A percentile compares a stretch with the other conserved stretches of the same genome.
These are phyloP conservation scores for Grapholita molesta DNA, from an alignment of 1,140 invertebrate species.

Conservation along the genomic window DNA sequence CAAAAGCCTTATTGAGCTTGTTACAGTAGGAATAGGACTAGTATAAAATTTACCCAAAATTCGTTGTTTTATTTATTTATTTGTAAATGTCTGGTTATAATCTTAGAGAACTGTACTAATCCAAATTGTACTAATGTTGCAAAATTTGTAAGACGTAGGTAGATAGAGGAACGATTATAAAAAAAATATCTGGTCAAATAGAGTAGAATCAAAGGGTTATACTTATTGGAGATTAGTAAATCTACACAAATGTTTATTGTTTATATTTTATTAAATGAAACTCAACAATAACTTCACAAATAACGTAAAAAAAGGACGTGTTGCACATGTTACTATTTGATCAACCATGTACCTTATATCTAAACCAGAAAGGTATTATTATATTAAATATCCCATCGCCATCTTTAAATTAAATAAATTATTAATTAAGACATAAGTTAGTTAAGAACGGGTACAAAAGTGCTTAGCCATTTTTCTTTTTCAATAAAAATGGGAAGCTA, in stretches of 20 bases:
- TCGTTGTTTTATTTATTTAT: too few species aligned
- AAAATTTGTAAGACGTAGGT: too few species aligned
- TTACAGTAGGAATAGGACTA: too few species aligned
- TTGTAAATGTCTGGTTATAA: too few species aligned
- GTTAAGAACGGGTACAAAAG: constrained; percentile 1
- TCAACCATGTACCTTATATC: constrained; percentile 42
- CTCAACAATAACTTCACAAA: constrained; percentile 68
- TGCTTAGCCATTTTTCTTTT: constrained; percentile 13
- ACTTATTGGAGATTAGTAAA: constrained; percentile 1
- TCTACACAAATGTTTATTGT: neutral
- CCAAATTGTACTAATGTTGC: too few species aligned
- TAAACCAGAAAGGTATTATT: constrained; percentile 20
- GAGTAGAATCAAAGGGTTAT: too few species aligned
- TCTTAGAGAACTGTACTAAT: too few species aligned
- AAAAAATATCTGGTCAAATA: too few species aligned
- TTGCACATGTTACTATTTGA: constrained; percentile 43
- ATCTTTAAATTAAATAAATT: constrained; percentile 10
- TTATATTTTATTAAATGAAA: constrained; percentile 65
- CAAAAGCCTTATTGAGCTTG: too few species aligned
- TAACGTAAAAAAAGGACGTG: constrained; percentile 46
- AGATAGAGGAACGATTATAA: too few species aligned
- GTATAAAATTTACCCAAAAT: too few species aligned
- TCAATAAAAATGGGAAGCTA: constrained; percentile 1
- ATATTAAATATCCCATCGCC: constrained; percentile 26
- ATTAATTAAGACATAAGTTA: neutral